Base-by-base conservation (phyloP, 1,140 invertebrate genomes). In the Eriosoma lanigerum region DNA sequence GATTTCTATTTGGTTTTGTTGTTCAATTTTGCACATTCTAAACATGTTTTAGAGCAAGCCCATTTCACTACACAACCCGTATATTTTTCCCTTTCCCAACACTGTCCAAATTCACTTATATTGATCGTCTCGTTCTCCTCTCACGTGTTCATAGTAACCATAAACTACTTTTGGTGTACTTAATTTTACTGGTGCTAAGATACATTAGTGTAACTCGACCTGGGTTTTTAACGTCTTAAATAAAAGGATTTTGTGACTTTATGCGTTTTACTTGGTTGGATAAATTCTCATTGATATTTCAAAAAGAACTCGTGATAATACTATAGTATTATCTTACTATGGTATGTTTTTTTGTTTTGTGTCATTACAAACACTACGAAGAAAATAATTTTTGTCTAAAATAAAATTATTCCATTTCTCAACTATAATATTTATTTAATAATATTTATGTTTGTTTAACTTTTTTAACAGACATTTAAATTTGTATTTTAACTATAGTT, bases 1-100 rank as follows among this genome's bases (percentile, higher is more conserved):
- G 68, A 52, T 72, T 52, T 72, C 46, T 50, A 72, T 72, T 72
- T 72, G 48, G 24, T 24, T 52, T 29, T 38, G 17, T 62, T n/a
- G 60, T 64, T 64, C 19, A 19, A n/a, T 44, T 44, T 66, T 13
- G n/a, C 9, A 13, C 32, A 5, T 44, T 17, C 32, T 13, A 66
- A 29, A 46, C 32, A n/a, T 13, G 4, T 3, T 64, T 32, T 64
- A 38, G 19, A 64, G 32, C 32, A 10, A 19, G 62, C 44, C 62
- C 62, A 38, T 64, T 64, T 64, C 19, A 21, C 10, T 26, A 21
- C 21, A 70, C 44, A 26, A 26, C 66, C 19, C 24, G 44, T 46
- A n/a, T 24, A 32, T 72, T 72, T 26, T 50, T 26, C 13, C 26
- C 6, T 29, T 52, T 0, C 68, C 32, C 46, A 19, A 44, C 4